phyloP scores from a whole-genome alignment of 1,140 invertebrate genomes.

The Drosophila ercepeae region DNA sequence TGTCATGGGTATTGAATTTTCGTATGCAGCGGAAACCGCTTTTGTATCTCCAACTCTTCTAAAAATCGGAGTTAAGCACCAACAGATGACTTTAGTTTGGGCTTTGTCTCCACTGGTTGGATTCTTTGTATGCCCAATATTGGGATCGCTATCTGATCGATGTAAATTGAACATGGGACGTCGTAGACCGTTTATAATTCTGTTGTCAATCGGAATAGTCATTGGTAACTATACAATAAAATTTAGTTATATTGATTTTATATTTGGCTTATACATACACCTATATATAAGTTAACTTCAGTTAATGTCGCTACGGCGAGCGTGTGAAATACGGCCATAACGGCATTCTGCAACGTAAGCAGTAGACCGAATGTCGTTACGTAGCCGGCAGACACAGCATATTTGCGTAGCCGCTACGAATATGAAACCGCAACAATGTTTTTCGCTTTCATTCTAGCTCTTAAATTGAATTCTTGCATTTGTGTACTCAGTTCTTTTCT shows the following conservation, averaged over 20 bases:
- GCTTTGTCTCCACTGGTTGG: slow-evolving; percentile 95
- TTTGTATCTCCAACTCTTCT: slow-evolving; percentile 97
- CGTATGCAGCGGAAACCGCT: slow-evolving; percentile 97
- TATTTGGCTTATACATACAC: no score
- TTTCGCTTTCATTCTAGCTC: no score
- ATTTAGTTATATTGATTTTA: not conserved
- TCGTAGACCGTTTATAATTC: slow-evolving; percentile 94
- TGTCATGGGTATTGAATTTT: slow-evolving; percentile 98
- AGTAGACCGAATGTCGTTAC: no score
- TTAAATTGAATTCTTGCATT: no score
- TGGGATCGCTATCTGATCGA: slow-evolving; percentile 96
- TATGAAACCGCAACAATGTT: no score
- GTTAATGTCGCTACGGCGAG: no score
- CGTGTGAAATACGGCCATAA: no score
- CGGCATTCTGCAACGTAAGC: no score
- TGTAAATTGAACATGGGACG: slow-evolving; percentile 92
- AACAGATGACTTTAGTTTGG: slow-evolving; percentile 98
- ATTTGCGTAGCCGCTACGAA: no score
- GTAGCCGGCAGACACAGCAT: no score
- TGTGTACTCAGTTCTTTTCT: no score
- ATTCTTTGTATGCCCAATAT: slow-evolving; percentile 95
- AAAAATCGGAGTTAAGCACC: slow-evolving; percentile 95
- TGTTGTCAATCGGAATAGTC: slow-evolving; percentile 95
- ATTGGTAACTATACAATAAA: slow-evolving; percentile 87
- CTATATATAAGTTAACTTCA: no score